phyloP scores from a whole-genome alignment of 2,113 vertebrate genomes.

The Catharus fuscescens region DNA sequence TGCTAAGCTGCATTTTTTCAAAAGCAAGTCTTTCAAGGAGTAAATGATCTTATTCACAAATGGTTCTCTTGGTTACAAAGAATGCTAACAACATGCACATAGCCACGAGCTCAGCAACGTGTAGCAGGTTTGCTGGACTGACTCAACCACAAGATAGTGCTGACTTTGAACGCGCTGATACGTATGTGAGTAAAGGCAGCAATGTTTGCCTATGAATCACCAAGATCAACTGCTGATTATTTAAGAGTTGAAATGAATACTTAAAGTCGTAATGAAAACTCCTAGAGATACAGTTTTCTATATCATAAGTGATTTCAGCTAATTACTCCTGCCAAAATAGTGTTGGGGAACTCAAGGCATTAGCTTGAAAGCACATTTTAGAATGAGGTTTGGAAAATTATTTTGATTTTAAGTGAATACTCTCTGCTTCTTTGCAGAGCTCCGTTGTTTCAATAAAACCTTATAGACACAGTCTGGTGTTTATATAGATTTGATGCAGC shows the following conservation, averaged over 20 bases:
- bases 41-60: background rate
- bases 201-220: background rate
- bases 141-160: background rate
- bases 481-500: slow-evolving; percentile 4
- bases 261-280: background rate
- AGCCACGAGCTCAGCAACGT: background rate
- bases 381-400: background rate
- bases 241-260: background rate
- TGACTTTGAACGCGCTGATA: background rate
- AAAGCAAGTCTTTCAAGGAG: background rate
- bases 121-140: background rate
- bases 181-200: background rate
- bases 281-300: background rate
- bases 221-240: background rate
- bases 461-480: slow-evolving; percentile 4
- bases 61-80: background rate
- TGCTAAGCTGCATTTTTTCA: background rate
- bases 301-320: background rate
- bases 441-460: background rate
- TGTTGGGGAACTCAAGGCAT: background rate
- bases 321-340: background rate
- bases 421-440: background rate
- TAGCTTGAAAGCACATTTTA: background rate
- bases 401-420: background rate
- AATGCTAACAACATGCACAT: background rate